Base-by-base conservation (phyloP, 2,888 invertebrate genomes). In the Macaria notata region DNA sequence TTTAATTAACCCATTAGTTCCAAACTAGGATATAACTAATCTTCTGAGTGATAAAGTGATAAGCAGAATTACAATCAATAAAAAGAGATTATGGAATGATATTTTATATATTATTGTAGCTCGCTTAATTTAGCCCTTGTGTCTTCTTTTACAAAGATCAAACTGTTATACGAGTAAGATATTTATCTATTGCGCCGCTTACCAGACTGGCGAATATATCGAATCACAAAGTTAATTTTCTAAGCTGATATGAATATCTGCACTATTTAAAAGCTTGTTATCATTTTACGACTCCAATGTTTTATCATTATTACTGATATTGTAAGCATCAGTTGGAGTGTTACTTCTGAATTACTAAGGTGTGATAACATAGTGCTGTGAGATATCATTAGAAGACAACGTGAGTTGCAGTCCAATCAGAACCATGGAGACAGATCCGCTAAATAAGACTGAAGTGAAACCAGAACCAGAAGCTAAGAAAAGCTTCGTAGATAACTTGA, bases 401-500 rank as follows among this genome's bases (percentile, higher is more conserved):
- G 33, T 36, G 7, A 36, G 33, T 6, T 36, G 5, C 19, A 19
- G 9, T 41, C 8, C 5, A 8, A 41, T 9, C 9, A 4, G n/a
- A 4, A 41, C 5, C n/a, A 41, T 41, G 41, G 41, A 72, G 66
- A 66, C 59, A 30, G 68, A 68, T 42, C 70, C 68, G 29, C 63
- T 73, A 3, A 67, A 56, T 48, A 49, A 47, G 9, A 53, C 51
- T 42, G 56, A 45, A 57, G 56, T 59, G 19, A 59, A 65, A 6
- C 38, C 45, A 4, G 41, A 41, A 38, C 47, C 58, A 46, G 43
- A 64, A 57, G 8, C 19, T 46, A 62, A 68, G 64, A 72, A 54
- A 61, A 76, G 64, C 36, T 76, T 78, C 33, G 59, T 63, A 49
- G 76, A 77, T 59, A 77, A 61, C 33, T 69, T 73, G 45, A 9